These are phyloP conservation scores for Aramus guarauna DNA, from an alignment of 2,113 vertebrate genomes.

Conservation along the genomic window DNA sequence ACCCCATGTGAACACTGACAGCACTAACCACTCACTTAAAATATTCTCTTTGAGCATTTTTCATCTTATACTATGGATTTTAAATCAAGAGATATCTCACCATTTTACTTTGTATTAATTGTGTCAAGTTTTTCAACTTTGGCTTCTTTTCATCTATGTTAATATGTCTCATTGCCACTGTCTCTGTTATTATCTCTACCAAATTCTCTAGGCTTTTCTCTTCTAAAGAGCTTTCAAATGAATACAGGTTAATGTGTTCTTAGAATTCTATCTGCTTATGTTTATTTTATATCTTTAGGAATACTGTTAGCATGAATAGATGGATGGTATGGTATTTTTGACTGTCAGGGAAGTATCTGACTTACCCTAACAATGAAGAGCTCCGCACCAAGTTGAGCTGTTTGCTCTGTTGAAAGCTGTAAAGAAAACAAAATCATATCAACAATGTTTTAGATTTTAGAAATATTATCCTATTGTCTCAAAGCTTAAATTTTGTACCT, in stretches of 20 bases:
- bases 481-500: slow-evolving; percentile 75
- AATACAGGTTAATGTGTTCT: neutral
- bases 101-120: neutral
- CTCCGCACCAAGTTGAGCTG: slow-evolving; percentile 93
- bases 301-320: neutral
- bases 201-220: neutral
- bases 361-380: slow-evolving; percentile 96
- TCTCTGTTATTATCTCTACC: neutral
- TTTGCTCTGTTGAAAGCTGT: slow-evolving; percentile 97
- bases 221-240: neutral
- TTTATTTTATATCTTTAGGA: neutral
- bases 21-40: neutral
- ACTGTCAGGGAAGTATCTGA: neutral
- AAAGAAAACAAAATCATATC: slow-evolving; percentile 35
- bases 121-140: neutral
- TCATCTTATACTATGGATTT: neutral
- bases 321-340: neutral
- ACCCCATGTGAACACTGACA: neutral
- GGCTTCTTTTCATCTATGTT: neutral
- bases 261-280: neutral
- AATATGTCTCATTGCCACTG: neutral
- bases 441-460: neutral
- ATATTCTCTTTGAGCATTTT: neutral
- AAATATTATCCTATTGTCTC: neutral
- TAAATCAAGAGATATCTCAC: neutral